Evolutionary conservation across 2,888 invertebrate species (phyloP).

Genomic region (Tipula confusa): DNA sequence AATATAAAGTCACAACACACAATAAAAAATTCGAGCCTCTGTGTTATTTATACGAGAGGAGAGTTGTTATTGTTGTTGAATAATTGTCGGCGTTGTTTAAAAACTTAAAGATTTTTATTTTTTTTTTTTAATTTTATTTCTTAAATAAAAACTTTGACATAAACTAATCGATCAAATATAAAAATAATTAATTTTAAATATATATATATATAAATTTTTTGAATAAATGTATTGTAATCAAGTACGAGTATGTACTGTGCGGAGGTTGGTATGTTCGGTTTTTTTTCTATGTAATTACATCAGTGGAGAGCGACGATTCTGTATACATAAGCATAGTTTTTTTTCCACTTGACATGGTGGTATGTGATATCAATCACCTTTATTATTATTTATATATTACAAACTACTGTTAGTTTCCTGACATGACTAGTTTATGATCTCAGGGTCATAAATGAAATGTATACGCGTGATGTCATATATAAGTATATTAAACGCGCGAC

Average conservation of each 20-base stretch:
- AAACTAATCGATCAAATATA: conserved; percentile 3
- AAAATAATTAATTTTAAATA: conserved; percentile 25
- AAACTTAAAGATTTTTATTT: neutral
- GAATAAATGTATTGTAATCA: neutral
- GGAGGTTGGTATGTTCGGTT: neutral
- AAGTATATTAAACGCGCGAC: neutral
- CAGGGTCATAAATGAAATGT: neutral
- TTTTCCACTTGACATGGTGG: conserved; percentile 7
- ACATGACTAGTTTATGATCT: neutral
- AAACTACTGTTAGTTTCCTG: neutral
- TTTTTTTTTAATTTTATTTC: neutral
- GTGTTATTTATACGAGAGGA: neutral
- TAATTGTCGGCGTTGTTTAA: conserved; percentile 25
- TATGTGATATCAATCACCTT: neutral
- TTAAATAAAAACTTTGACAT: conserved; percentile 25
- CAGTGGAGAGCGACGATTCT: neutral
- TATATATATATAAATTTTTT: neutral
- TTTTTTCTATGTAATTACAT: neutral
- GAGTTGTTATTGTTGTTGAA: neutral
- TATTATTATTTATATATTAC: neutral
- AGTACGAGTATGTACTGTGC: neutral
- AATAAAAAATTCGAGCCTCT: conserved; percentile 3
- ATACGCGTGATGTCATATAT: neutral
- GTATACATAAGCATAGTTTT: neutral
- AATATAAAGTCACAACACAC: conserved; percentile 21